phyloP scores from a whole-genome alignment of 2,113 vertebrate species.

The Melanostigma gelatinosum region DNA sequence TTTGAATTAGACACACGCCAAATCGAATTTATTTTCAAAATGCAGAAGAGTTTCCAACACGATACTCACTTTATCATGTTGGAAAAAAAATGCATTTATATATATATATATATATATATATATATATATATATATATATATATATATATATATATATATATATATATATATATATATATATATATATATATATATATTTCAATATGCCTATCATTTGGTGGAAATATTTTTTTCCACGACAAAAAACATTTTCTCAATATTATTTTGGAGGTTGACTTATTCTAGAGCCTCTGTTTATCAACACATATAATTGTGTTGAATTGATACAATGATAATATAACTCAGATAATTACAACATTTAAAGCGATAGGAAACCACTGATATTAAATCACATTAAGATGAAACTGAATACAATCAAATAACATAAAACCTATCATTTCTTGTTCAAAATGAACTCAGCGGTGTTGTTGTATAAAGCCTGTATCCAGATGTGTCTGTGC shows the following conservation, averaged over 20 bases:
- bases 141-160: too few relatives aligned
- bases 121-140: too few relatives aligned
- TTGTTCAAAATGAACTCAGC: neutral
- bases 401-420: neutral
- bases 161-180: neutral
- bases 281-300: neutral
- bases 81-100: neutral
- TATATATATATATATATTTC: too few relatives aligned
- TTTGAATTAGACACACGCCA: neutral
- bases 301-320: neutral
- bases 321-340: neutral
- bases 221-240: neutral
- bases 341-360: neutral
- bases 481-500: conserved; percentile 1
- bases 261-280: neutral
- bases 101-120: too few relatives aligned
- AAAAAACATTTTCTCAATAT: neutral
- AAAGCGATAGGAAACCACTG: neutral
- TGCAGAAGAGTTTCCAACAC: neutral
- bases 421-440: neutral
- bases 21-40: neutral
- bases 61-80: neutral
- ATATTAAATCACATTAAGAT: too few relatives aligned
- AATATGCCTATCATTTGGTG: neutral
- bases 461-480: neutral